Evolutionary conservation across 2,113 vertebrate genomes (phyloP).

Genomic region (Phrynocephalus versicolor): DNA sequence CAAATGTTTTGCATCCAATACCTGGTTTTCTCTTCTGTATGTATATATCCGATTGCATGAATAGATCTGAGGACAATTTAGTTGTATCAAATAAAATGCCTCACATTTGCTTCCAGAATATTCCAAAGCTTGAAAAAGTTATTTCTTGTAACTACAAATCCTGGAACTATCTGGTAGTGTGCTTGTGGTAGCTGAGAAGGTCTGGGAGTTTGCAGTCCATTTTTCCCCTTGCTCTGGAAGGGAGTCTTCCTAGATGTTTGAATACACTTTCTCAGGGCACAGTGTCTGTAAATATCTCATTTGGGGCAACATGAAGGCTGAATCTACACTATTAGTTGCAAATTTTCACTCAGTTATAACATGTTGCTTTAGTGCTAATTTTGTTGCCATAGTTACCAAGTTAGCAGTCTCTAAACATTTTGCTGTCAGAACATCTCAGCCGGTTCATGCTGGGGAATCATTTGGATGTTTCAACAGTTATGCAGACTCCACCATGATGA

Average conservation of each 20-base stretch:
- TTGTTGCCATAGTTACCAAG: slow-evolving; percentile 36
- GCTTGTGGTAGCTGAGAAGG: too few species aligned
- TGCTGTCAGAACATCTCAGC: slow-evolving; percentile 4
- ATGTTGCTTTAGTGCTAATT: slow-evolving; percentile 31
- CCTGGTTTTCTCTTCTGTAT: neutral
- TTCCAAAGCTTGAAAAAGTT: too few species aligned
- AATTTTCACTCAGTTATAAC: slow-evolving; percentile 26
- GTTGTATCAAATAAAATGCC: neutral
- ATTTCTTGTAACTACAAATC: too few species aligned
- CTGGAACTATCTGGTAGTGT: too few species aligned
- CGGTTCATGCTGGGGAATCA: neutral
- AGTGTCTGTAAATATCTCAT: slow-evolving; percentile 11
- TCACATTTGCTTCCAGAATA: too few species aligned
- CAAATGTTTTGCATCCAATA: neutral
- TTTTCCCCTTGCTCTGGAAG: neutral
- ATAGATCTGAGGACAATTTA: neutral
- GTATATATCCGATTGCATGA: neutral
- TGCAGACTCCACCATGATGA: slow-evolving; percentile 15
- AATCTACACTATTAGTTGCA: slow-evolving; percentile 26
- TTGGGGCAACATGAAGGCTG: slow-evolving; percentile 2
- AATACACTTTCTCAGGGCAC: neutral
- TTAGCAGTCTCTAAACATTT: slow-evolving; percentile 25
- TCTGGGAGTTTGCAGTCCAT: neutral
- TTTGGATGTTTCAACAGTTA: slow-evolving; percentile 26
- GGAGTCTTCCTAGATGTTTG: neutral